Conservation (phyloP, 2,888 invertebrate species). For the Macroteleia sp. region DNA sequence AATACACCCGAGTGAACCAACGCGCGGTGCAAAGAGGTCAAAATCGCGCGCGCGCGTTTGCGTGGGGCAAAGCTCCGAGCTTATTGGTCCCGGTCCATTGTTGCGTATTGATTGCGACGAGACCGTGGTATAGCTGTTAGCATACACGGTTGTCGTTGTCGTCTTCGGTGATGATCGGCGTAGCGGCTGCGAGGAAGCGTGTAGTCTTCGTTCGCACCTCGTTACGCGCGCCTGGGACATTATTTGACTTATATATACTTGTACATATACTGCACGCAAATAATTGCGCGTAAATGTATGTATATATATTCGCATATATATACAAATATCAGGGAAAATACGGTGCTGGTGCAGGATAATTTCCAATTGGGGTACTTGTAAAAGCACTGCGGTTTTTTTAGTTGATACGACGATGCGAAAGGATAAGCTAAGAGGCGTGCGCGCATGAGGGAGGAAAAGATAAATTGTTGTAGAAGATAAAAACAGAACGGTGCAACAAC, state of each 20-base stretch:
- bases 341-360: constrained; percentile 28
- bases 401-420: constrained; percentile 39
- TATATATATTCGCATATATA: constrained; percentile 20
- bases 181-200: constrained; percentile 69
- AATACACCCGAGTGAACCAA: constrained; percentile 45
- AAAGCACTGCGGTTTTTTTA: constrained; percentile 18
- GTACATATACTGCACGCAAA: background rate
- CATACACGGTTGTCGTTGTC: constrained; percentile 79
- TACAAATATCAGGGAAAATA: constrained; percentile 12
- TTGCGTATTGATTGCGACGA: constrained; percentile 83
- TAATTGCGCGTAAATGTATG: too few species aligned
- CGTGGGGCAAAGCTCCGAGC: constrained; percentile 83
- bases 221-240: constrained; percentile 59
- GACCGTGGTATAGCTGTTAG: constrained; percentile 79
- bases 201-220: constrained; percentile 62
- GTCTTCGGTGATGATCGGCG: constrained; percentile 75
- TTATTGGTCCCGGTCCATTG: constrained; percentile 84
- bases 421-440: constrained; percentile 23
- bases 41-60: constrained; percentile 77
- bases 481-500: constrained; percentile 9
- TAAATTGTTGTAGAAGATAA: constrained; percentile 16
- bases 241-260: constrained; percentile 15
- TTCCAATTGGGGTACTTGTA: constrained; percentile 25
- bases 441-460: constrained; percentile 32
- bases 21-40: constrained; percentile 48